These are phyloP conservation scores for Limnothrissa miodon DNA, from an alignment of 2,113 vertebrate species.

Conservation along the genomic window DNA sequence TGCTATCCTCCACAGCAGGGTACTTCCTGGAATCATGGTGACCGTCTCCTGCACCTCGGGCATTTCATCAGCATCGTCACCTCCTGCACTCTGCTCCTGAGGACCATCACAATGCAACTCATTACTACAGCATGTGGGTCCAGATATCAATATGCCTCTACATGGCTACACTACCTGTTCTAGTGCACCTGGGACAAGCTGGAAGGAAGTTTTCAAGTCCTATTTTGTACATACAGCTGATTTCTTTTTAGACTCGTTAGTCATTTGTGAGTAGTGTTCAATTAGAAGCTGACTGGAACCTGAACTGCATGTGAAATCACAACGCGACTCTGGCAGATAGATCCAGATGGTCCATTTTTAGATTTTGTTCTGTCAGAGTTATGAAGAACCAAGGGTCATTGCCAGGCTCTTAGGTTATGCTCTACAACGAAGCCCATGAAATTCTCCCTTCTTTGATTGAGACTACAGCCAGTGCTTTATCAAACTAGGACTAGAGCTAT, in stretches of 20 bases:
- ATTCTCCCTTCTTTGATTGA: neutral
- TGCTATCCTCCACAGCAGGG: slow-evolving; percentile 90
- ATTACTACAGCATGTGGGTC: neutral
- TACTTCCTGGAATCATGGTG: slow-evolving; percentile 90
- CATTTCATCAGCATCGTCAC: slow-evolving; percentile 79
- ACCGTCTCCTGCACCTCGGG: slow-evolving; percentile 88
- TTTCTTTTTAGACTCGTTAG: neutral
- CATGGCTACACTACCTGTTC: too few species aligned
- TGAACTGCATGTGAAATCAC: neutral
- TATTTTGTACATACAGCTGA: neutral
- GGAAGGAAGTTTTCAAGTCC: too few species aligned
- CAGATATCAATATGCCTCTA: too few species aligned
- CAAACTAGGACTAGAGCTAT: neutral
- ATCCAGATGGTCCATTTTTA: too few species aligned
- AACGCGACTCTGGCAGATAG: too few species aligned
- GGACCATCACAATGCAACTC: slow-evolving; percentile 31
- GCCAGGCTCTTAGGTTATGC: neutral
- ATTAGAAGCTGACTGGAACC: neutral
- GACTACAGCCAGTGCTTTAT: neutral
- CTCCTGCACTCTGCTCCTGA: slow-evolving; percentile 70
- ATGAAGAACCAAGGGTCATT: neutral
- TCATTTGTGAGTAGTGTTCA: neutral
- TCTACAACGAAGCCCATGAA: neutral
- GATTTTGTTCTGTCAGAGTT: too few species aligned
- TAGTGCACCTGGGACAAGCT: too few species aligned